These are phyloP conservation scores for Heterotis niloticus DNA, from an alignment of 2,113 vertebrate species.

Conservation along the genomic window DNA sequence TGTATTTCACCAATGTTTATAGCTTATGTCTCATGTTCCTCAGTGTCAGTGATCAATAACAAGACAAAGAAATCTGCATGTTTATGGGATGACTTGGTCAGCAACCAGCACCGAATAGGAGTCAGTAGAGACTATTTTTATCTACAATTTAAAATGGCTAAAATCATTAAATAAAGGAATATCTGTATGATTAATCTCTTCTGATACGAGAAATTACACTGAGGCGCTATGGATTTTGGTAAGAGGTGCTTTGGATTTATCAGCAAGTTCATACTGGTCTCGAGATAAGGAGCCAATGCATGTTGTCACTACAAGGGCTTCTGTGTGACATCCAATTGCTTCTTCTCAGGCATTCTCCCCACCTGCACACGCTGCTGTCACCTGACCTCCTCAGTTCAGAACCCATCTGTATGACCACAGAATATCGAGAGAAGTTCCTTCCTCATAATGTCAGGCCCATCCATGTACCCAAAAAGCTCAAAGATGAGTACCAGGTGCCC, in stretches of 20 bases:
- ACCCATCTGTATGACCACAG: conserved; percentile 26
- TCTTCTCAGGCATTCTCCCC: conserved; percentile 26
- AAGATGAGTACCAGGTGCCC: conserved; percentile 14
- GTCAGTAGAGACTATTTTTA: background rate
- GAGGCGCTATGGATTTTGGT: background rate
- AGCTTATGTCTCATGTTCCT: too few relatives aligned
- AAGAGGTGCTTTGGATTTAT: too few relatives aligned
- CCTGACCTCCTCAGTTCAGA: background rate
- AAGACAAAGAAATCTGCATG: too few relatives aligned
- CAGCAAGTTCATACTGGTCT: background rate
- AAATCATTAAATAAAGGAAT: background rate
- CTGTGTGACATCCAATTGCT: background rate
- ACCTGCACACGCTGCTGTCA: background rate
- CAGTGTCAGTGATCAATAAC: too few relatives aligned
- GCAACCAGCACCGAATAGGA: too few relatives aligned
- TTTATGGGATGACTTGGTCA: too few relatives aligned
- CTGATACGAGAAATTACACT: too few relatives aligned
- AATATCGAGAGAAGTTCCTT: conserved; percentile 43
- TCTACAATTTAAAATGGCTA: background rate
- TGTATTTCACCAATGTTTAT: too few relatives aligned
- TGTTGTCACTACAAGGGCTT: background rate
- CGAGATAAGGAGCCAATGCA: background rate
- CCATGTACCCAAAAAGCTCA: background rate
- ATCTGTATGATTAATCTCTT: background rate
- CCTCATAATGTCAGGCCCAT: background rate